These are phyloP conservation scores for Malacoctenus gilli DNA, from an alignment of 2,797 vertebrate species.

Conservation along the genomic window DNA sequence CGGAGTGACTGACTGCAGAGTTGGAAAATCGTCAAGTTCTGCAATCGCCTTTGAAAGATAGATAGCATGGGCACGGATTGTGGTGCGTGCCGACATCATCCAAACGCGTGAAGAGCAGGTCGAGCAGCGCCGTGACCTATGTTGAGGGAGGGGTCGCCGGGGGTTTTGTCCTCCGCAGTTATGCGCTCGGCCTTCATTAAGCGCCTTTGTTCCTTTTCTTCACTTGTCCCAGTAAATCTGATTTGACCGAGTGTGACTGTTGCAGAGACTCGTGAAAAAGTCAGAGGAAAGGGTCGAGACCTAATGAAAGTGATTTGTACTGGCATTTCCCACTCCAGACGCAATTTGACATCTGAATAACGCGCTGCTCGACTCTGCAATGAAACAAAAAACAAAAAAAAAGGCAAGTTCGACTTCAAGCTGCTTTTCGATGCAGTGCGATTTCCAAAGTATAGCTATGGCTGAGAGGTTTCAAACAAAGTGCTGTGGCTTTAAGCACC, in stretches of 20 bases:
- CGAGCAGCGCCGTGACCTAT: constrained; percentile 15
- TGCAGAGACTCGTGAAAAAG: constrained; percentile 47
- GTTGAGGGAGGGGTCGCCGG: constrained; percentile 10
- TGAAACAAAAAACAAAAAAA: constrained; percentile 5
- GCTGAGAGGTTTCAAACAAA: constrained; percentile 10
- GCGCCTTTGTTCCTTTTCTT: constrained; percentile 47
- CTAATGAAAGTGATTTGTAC: constrained; percentile 55
- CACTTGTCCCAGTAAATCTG: constrained; percentile 53
- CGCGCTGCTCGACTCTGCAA: constrained; percentile 15
- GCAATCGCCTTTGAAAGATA: constrained; percentile 35
- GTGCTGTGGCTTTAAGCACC: constrained; percentile 12
- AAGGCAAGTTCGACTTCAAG: neutral
- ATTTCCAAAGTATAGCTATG: constrained; percentile 12
- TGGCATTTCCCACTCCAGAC: constrained; percentile 46
- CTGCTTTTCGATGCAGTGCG: constrained; percentile 14
- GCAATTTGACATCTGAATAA: constrained; percentile 53
- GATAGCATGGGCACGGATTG: constrained; percentile 20
- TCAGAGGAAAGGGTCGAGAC: constrained; percentile 48
- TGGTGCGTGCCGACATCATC: constrained; percentile 19
- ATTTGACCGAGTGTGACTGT: constrained; percentile 56
- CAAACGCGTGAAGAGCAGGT: constrained; percentile 18
- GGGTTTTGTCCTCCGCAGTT: constrained; percentile 37
- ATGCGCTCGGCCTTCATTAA: constrained; percentile 43
- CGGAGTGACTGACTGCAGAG: constrained; percentile 26
- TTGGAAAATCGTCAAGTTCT: constrained; percentile 35